Conservation (phyloP, 2,797 vertebrate species). For the Artibeus jamaicensis region DNA sequence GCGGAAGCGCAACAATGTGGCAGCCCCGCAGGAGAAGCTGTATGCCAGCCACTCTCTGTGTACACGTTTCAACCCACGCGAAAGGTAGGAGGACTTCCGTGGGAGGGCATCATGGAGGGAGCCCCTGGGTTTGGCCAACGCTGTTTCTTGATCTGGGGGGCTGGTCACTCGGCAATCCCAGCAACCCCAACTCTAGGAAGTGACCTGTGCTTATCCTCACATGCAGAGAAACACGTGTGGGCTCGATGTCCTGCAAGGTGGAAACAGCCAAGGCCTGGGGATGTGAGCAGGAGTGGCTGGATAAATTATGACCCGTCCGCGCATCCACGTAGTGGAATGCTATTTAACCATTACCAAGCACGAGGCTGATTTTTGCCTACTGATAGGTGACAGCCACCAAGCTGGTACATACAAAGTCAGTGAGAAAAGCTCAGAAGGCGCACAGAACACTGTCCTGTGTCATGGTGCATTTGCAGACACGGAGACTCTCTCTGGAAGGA, state of each 20-base stretch:
- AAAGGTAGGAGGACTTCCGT: neutral
- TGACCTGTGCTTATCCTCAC: neutral
- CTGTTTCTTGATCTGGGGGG: neutral
- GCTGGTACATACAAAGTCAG: neutral
- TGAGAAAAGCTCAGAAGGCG: neutral
- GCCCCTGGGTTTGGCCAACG: neutral
- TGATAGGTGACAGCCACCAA: neutral
- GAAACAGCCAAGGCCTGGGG: neutral
- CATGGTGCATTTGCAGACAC: neutral
- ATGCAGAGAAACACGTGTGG: neutral
- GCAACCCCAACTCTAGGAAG: neutral
- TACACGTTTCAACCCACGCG: neutral
- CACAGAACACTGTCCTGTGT: no score
- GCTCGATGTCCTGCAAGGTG: neutral
- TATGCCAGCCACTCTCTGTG: neutral
- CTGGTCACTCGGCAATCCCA: neutral
- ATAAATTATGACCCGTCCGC: neutral
- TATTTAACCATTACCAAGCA: neutral
- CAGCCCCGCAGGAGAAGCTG: no score
- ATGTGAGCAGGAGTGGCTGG: neutral
- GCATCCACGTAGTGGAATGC: neutral
- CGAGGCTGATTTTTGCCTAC: neutral
- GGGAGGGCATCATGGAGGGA: neutral
- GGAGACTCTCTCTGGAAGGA: neutral
- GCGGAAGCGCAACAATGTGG: neutral